A percentile compares a stretch with the other conserved stretches of the same genome.
phyloP scores from a whole-genome alignment of 1,140 invertebrate genomes.

The Temnothorax nylanderi region DNA sequence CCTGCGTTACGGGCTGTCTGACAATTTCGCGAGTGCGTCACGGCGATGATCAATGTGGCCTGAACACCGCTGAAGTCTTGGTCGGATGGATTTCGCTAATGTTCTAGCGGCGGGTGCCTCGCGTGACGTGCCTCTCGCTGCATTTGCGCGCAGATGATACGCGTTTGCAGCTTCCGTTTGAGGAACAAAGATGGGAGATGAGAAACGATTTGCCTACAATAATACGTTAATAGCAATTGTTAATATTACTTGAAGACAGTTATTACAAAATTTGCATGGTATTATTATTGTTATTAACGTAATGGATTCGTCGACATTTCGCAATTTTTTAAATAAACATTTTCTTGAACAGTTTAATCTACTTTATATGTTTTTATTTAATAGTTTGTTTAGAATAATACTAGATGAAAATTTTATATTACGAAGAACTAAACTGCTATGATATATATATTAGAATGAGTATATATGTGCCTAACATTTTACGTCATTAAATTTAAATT shows the following conservation, averaged over 20 bases:
- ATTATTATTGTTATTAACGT: not conserved
- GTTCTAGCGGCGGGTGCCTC: not conserved
- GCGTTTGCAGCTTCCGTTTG: not conserved
- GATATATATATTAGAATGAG: not conserved
- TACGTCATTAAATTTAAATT: not conserved
- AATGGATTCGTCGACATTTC: not conserved
- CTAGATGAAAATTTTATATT: not conserved
- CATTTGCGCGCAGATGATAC: slow-evolving; percentile 15
- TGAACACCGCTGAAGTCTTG: slow-evolving; percentile 2
- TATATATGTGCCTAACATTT: not conserved
- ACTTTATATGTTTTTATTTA: not conserved
- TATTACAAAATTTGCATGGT: not conserved
- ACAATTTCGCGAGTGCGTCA: slow-evolving; percentile 49
- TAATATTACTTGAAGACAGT: not conserved
- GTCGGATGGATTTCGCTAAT: slow-evolving; percentile 50
- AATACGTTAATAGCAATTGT: not conserved
- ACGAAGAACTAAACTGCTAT: not conserved
- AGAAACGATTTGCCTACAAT: not conserved
- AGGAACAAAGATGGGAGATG: not conserved
- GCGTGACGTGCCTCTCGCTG: not conserved
- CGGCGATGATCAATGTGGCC: slow-evolving; percentile 43
- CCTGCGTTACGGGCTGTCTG: not conserved
- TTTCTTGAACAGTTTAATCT: not conserved
- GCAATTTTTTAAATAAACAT: not conserved
- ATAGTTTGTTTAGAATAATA: not conserved